These are phyloP conservation scores for Beris chalybata DNA, from an alignment of 2,888 invertebrate genomes.

Conservation along the genomic window DNA sequence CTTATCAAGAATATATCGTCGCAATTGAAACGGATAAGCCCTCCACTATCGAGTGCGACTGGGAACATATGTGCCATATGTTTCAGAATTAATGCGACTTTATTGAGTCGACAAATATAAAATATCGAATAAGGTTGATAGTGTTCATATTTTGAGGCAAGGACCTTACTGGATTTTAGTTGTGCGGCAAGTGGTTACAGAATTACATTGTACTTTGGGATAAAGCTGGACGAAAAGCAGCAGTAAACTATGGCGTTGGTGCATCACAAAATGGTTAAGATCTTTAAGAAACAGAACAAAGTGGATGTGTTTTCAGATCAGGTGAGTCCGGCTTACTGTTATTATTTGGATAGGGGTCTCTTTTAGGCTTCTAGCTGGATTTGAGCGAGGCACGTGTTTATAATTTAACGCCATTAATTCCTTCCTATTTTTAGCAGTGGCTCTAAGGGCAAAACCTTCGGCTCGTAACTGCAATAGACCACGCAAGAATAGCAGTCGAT, in stretches of 20 bases:
- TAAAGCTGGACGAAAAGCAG: not conserved
- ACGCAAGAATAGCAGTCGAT: too few relatives aligned
- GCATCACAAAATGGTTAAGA: slow-evolving; percentile 34
- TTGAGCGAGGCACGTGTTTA: too few relatives aligned
- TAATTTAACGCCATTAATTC: too few relatives aligned
- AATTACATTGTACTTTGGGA: slow-evolving; percentile 8
- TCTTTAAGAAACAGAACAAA: slow-evolving; percentile 12
- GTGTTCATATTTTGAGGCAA: not conserved
- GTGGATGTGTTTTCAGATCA: slow-evolving; percentile 3
- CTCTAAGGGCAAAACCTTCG: too few relatives aligned
- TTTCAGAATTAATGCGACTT: slow-evolving; percentile 15
- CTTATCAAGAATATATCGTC: slow-evolving; percentile 4
- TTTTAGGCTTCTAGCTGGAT: not conserved
- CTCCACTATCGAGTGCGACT: not conserved
- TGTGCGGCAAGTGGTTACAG: not conserved
- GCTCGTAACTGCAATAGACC: too few relatives aligned
- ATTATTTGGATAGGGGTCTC: not conserved
- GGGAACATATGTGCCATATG: slow-evolving; percentile 16
- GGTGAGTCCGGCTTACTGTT: slow-evolving; percentile 11
- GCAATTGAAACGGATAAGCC: slow-evolving; percentile 16
- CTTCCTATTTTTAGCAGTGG: too few relatives aligned
- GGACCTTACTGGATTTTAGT: not conserved
- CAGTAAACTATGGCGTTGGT: slow-evolving; percentile 30
- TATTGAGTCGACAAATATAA: slow-evolving; percentile 11
- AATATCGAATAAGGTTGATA: not conserved